Evolutionary conservation across 1,140 invertebrate genomes (phyloP).

Genomic region (Drosophila saltans): DNA sequence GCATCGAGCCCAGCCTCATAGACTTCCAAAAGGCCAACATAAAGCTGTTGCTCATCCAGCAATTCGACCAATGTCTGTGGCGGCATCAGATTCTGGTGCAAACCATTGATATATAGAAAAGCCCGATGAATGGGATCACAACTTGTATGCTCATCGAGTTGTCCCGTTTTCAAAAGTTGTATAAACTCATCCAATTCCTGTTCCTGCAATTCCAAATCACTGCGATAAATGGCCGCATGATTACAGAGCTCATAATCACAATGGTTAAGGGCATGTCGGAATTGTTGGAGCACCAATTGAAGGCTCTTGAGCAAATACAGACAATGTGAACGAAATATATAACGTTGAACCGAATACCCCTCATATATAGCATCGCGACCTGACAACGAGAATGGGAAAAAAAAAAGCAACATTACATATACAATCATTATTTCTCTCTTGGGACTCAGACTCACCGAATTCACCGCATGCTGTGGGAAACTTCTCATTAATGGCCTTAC

Average conservation of each 20-base stretch:
- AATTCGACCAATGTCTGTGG: conserved; percentile 83
- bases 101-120: conserved; percentile 91
- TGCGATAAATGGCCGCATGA: conserved; percentile 92
- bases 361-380: conserved; percentile 89
- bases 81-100: conserved; percentile 90
- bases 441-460: conserved; percentile 85
- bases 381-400: conserved; percentile 14
- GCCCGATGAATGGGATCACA: conserved; percentile 93
- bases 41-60: conserved; percentile 84
- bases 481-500: conserved; percentile 93
- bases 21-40: conserved; percentile 82
- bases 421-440: too few relatives aligned
- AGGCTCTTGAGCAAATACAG: conserved; percentile 92
- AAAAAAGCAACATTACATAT: too few relatives aligned
- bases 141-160: conserved; percentile 95
- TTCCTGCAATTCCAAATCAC: conserved; percentile 95
- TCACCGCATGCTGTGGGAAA: conserved; percentile 85
- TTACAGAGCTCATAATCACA: conserved; percentile 93
- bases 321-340: conserved; percentile 93
- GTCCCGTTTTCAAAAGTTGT: conserved; percentile 93
- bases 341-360: conserved; percentile 94
- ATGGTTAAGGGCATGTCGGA: conserved; percentile 89
- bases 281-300: conserved; percentile 88
- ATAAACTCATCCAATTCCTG: conserved; percentile 94
- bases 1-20: conserved; percentile 87